A percentile compares a stretch with the other conserved stretches of the same genome.
phyloP scores from a whole-genome alignment of 2,797 vertebrate genomes.

The Darevskia mixta region DNA sequence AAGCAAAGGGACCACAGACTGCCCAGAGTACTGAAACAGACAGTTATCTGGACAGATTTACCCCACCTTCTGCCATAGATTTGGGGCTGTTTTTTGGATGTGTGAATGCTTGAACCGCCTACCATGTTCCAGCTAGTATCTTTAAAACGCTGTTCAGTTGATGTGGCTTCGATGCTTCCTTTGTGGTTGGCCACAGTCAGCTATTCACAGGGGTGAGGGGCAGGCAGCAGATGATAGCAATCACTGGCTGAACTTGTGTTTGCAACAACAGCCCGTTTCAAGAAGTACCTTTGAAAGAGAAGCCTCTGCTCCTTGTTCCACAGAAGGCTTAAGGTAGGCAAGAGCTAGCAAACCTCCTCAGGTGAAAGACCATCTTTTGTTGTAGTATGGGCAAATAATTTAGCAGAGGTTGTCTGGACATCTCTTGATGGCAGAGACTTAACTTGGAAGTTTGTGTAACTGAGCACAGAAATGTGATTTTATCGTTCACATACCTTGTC shows the following conservation, averaged over 20 bases:
- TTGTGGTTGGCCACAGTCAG: conserved; percentile 71
- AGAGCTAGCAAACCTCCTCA: not conserved
- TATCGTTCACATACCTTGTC: too few relatives aligned
- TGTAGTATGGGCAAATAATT: not conserved
- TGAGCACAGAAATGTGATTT: not conserved
- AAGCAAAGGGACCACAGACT: not conserved
- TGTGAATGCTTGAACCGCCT: not conserved
- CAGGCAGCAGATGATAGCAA: not conserved
- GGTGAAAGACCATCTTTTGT: not conserved
- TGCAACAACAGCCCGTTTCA: rapidly evolving
- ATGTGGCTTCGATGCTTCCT: conserved; percentile 53
- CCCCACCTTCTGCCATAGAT: not conserved
- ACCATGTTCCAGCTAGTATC: rapidly evolving
- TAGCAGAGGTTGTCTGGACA: not conserved
- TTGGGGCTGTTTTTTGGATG: rapidly evolving
- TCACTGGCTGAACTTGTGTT: conserved; percentile 12
- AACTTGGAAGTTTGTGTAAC: not conserved
- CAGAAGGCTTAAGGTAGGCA: not conserved
- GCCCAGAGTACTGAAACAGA: not conserved
- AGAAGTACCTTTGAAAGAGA: not conserved
- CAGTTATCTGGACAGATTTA: not conserved
- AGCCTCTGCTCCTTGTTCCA: rapidly evolving
- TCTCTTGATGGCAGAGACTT: not conserved
- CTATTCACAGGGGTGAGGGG: not conserved
- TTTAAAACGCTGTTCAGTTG: not conserved